Percentiles rank a stretch among this genome's conserved stretches.
These are phyloP conservation scores for Caretta caretta DNA, from an alignment of 2,113 vertebrate species.

Conservation along the genomic window DNA sequence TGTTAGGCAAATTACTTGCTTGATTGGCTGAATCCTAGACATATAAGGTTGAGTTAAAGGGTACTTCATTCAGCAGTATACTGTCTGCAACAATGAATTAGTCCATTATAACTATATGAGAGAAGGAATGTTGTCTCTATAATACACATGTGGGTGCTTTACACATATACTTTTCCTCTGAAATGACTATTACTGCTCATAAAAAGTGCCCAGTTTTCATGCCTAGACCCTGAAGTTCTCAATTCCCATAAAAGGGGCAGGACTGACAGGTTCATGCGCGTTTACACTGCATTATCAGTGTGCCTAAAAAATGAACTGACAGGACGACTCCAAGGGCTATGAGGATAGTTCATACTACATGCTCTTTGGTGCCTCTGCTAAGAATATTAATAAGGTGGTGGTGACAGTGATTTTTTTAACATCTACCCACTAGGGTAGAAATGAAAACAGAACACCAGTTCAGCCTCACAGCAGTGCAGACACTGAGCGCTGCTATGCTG, in stretches of 20 bases:
- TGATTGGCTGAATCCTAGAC: not conserved
- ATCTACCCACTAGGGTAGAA: not conserved
- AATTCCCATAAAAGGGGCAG: not conserved
- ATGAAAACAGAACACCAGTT: not conserved
- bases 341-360: not conserved
- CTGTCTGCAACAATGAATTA: not conserved
- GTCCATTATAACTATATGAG: not conserved
- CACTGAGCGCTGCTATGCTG: not conserved
- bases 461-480: not conserved
- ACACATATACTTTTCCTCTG: not conserved
- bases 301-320: not conserved
- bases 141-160: not conserved
- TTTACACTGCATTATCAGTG: not conserved
- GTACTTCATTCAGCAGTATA: not conserved
- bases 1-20: not conserved
- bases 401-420: not conserved
- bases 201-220: not conserved
- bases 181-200: not conserved
- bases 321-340: not conserved
- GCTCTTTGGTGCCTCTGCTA: not conserved
- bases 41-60: constrained; percentile 3
- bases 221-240: not conserved
- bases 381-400: not conserved
- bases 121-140: not conserved
- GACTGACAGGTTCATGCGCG: not conserved